A percentile compares a stretch with the other conserved stretches of the same genome.
Conservation (phyloP, 2,888 invertebrate species). For the Apomyelois bistriatella region DNA sequence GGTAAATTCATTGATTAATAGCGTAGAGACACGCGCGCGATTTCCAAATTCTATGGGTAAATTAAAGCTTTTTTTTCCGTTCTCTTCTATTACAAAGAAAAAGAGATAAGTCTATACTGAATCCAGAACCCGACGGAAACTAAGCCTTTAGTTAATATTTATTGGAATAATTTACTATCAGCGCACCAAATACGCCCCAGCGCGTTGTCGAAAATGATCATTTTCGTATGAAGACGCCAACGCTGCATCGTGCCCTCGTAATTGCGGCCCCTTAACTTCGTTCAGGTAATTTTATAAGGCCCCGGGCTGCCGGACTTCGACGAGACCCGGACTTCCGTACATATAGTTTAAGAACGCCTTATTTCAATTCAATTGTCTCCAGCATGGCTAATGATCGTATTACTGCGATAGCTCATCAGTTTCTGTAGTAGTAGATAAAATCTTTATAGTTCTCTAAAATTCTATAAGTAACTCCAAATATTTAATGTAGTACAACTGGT, state of each 20-base stretch:
- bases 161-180: neutral
- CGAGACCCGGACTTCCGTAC: conserved; percentile 16
- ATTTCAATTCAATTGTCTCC: conserved; percentile 9
- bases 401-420: neutral
- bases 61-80: no score
- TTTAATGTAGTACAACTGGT: no score
- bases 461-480: no score
- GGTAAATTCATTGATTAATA: no score
- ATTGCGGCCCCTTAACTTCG: conserved; percentile 43
- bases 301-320: conserved; percentile 19
- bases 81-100: no score
- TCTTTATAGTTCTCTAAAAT: no score
- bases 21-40: no score
- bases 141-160: no score
- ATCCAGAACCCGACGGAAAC: no score
- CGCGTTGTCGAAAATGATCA: conserved; percentile 33
- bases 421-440: neutral
- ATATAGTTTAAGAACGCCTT: neutral
- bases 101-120: no score
- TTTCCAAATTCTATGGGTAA: no score
- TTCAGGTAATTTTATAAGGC: conserved; percentile 49
- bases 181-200: conserved; percentile 14
- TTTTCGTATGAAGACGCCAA: conserved; percentile 26
- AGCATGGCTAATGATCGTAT: conserved; percentile 15
- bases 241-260: conserved; percentile 28